Evolutionary conservation across 2,888 invertebrate genomes (phyloP), one percentile per base, ranked within the genome.

Genomic region (Erebia epiphron): DNA sequence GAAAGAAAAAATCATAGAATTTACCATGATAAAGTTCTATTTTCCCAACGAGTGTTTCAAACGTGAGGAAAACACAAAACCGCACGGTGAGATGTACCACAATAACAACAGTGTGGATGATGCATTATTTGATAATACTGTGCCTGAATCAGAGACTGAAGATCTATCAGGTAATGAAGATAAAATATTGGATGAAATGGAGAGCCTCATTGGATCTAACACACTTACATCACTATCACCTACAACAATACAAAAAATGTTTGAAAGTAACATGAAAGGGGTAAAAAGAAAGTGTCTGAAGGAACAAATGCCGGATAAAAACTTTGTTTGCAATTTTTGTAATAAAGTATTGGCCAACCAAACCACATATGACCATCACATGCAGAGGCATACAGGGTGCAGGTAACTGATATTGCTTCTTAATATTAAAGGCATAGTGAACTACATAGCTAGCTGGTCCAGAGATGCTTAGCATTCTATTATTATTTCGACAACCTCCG

Each of bases 311-410:
- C 21, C 18, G 65, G 70, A 68, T 41, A 60, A 41, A 14, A 81
- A 79, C 18, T 77, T 86, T 26, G 70, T 76, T 13, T 92, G 92
- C 68, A 80, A 83, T 41, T 75, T 89, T 52, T 92, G 92, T 70
- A 77, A 84, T 1, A 88, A 85, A 77, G 79, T 81, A 0, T 77
- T 91, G 46, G 84, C 89, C 0, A 90, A 87, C 57, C 79, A 75
- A 7, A 64, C 79, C 1, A 87, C 90, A 0, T 91, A 84, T 26
- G 77, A 83, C 16, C 80, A 84, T 57, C 92, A 92, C 54, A 90
- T 91, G 89, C 86, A 90, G 77, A 79, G 87, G 1, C 92, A 92
- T 62, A 87, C 78, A 1, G 83, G 84, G 3, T 89, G 82, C 68
- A 75, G 78, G 75, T 80, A 71, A 35, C 35, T 58, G 9, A 13